Conservation (phyloP, 2,113 vertebrate genomes). For the Carlito syrichta region DNA sequence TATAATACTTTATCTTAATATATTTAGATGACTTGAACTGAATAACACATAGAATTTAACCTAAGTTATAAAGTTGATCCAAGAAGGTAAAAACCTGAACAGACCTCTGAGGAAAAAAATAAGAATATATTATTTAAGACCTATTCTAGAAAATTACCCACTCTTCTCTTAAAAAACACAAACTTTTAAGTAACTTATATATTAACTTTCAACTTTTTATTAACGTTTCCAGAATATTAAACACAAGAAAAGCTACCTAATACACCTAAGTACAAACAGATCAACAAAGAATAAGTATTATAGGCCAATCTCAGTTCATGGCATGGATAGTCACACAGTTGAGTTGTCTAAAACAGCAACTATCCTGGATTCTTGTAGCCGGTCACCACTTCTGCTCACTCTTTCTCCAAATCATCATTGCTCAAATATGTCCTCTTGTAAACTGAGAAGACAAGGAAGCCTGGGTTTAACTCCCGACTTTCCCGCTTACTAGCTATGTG, state of each 20-base stretch:
- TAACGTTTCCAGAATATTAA: not conserved
- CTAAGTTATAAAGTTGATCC: not conserved
- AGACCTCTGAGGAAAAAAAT: not conserved
- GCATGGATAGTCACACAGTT: not conserved
- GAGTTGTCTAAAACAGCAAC: not conserved
- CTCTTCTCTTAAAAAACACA: not conserved
- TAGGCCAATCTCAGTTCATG: not conserved
- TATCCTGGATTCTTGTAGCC: too few relatives aligned
- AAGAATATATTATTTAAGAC: not conserved
- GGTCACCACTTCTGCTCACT: not conserved
- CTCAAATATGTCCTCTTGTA: not conserved
- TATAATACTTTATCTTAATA: not conserved
- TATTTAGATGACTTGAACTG: not conserved
- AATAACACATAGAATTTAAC: not conserved
- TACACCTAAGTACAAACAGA: not conserved
- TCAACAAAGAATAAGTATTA: not conserved
- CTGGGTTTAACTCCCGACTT: not conserved
- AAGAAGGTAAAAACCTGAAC: not conserved
- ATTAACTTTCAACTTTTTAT: too few relatives aligned
- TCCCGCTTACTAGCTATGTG: not conserved
- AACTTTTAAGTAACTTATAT: not conserved
- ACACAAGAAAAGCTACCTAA: not conserved
- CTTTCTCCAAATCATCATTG: not conserved
- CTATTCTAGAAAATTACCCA: rapidly evolving
- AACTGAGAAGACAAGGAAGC: not conserved